Conservation (phyloP, 1,140 invertebrate genomes). For the Heliconius himera region DNA sequence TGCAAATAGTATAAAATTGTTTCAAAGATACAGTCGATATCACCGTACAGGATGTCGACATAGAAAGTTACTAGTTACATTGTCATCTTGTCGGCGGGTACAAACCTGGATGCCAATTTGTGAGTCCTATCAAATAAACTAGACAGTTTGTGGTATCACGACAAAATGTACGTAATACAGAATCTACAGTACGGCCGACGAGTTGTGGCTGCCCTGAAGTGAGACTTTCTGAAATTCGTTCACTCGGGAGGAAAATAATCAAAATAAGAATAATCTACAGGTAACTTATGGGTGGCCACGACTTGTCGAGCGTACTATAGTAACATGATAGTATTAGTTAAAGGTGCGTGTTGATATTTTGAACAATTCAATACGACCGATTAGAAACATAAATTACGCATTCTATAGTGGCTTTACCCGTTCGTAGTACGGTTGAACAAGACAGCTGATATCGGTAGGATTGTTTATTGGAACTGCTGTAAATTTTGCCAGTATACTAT, state of each 20-base stretch:
- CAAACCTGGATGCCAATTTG: constrained; percentile 16
- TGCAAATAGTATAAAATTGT: background rate
- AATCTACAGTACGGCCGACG: too few species aligned
- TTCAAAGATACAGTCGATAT: background rate
- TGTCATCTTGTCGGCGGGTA: constrained; percentile 9
- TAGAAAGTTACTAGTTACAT: constrained; percentile 15
- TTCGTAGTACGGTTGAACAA: constrained; percentile 16
- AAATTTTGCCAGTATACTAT: constrained; percentile 1
- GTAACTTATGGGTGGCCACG: too few species aligned
- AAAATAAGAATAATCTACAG: too few species aligned
- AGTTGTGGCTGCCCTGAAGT: too few species aligned
- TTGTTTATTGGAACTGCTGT: constrained; percentile 29
- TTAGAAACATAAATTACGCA: constrained; percentile 40
- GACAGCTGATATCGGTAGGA: constrained; percentile 11
- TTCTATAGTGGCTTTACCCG: constrained; percentile 31
- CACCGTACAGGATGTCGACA: constrained; percentile 9
- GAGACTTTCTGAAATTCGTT: too few species aligned
- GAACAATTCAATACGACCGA: constrained; percentile 45
- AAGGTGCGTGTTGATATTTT: constrained; percentile 46
- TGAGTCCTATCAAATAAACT: constrained; percentile 18
- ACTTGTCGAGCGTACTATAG: background rate
- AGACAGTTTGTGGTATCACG: constrained; percentile 24
- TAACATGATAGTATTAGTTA: constrained; percentile 36
- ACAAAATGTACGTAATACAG: constrained; percentile 28
- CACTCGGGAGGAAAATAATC: too few species aligned